A percentile compares a stretch with the other conserved stretches of the same genome.
These are phyloP conservation scores for Cephus cinctus DNA, from an alignment of 1,140 invertebrate species.

Conservation along the genomic window DNA sequence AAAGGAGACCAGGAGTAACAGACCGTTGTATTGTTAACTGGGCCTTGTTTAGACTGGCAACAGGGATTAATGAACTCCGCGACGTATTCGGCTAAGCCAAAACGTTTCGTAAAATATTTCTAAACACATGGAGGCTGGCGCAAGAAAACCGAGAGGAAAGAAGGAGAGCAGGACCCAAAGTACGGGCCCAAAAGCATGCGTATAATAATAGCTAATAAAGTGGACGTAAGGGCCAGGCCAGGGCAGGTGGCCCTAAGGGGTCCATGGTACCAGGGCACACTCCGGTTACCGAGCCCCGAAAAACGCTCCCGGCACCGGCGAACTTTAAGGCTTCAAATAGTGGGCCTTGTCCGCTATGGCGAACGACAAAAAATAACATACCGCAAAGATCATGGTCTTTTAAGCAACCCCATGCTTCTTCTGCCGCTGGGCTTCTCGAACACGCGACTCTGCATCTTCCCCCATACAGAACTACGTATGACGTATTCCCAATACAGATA, in stretches of 20 bases:
- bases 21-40: too few species aligned
- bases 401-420: not conserved
- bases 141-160: conserved; percentile 5
- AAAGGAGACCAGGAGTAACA: not conserved
- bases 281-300: conserved; percentile 30
- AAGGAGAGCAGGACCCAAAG: not conserved
- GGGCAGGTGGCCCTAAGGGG: conserved; percentile 39
- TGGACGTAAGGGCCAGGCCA: conserved; percentile 34
- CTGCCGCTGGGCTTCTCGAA: not conserved
- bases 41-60: conserved; percentile 50
- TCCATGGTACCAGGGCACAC: conserved; percentile 24
- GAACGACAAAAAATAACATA: not conserved
- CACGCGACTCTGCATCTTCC: not conserved
- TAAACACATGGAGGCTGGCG: conserved; percentile 40
- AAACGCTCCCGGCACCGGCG: not conserved
- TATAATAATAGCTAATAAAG: conserved; percentile 57
- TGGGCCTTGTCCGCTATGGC: not conserved
- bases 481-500: too few species aligned
- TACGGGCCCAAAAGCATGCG: conserved; percentile 36
- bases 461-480: not conserved
- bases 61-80: conserved; percentile 44
- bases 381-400: not conserved
- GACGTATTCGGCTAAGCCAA: conserved; percentile 30
- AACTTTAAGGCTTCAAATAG: not conserved
- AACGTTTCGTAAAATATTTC: conserved; percentile 49